Base-by-base conservation (phyloP, 2,113 vertebrate genomes). In the Saccopteryx bilineata region DNA sequence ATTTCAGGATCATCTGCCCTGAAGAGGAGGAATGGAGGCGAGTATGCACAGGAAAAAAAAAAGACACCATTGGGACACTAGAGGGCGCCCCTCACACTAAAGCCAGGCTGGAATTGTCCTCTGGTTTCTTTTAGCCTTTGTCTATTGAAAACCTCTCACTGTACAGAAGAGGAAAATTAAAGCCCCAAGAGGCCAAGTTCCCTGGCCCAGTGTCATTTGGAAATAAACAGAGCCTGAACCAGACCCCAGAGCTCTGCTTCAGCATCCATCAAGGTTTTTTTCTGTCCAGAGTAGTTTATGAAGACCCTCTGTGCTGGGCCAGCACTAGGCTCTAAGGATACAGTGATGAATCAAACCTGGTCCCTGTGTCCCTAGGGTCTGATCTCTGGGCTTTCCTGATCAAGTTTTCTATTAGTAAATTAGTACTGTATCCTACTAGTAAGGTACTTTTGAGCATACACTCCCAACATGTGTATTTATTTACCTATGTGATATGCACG, bases 31-130 rank as follows among this genome's bases (percentile, higher is more conserved):
- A 79, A 65, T 24, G 18, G 85, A 90, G 21, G 21, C 15, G 0
- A 87, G n/a, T 1, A 13, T 19, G n/a, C 74, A 21, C 19, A 75
- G 28, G 61, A 80, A 91, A 12, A 85, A 66, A 91, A 12, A 85
- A 86, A 33, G 14, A 81, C 54, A 46, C 50, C 65, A 7, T n/a
- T 92, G 28, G 24, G 54, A 87, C 97, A 95, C 96, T 96, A 97
- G 97, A 96, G 97, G 97, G 97, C 96, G 46, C 69, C 21, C 96
- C 23, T 95, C 26, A 11, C 94, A 85, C 54, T 94, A 61, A 85
- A 89, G 71, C 86, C 65, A 83, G 48, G 21, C 63, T 68, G 23
- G 21, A 74, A 83, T 78, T 79, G 18, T 28, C 78, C 61, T 31
- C 0, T 2, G 21, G 31, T 72, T 72, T 92, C 87, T 56, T 18